Evolutionary conservation across 2,113 vertebrate genomes (phyloP), one percentile per base, ranked within the genome.

Genomic region (Uria lomvia): DNA sequence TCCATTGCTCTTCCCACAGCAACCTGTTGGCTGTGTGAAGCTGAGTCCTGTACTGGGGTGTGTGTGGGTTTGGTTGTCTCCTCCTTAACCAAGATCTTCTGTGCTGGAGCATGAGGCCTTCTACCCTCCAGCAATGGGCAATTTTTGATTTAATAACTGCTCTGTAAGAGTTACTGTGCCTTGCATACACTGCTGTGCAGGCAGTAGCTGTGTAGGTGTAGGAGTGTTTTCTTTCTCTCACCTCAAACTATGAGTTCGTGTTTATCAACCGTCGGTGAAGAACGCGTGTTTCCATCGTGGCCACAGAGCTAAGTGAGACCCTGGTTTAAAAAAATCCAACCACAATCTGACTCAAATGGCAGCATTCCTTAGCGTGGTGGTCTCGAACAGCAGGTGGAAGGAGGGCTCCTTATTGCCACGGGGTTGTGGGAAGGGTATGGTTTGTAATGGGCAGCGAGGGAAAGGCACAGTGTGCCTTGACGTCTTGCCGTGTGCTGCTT

Each of bases 11-110:
- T 73, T 59, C 27, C 16, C 34, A 12, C 7, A 40, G 23, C 7
- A 17, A n/a, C 3, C 3, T 9, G 6, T 6, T 2, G 45, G 42
- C 47, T 50, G 47, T 14, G n/a, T 16, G 2, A 8, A 58, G 50
- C 9, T 1, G 40, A 42, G 20, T 19, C 24, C 6, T 34, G 5
- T 9, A 14, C 10, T 18, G 36, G 59, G 10, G 6, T 6, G 1
- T 20, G 40, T 0, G 1, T 29, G 52, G 36, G 15, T 18, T 43
- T 58, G 52, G 40, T 42, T n/a, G 27, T 15, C 52, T 6, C 6
- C 17, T 77, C 15, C 67, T 52, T 36, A 59, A 17, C 22, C 1
- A 3, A 38, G n/a, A 16, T 47, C 12, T 1, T 27, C 56, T 53
- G 22, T 6, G 43, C 15, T 45, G 70, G 36, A 74, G 26, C 43